phyloP scores from a whole-genome alignment of 2,113 vertebrate species.

The Catharus fuscescens region DNA sequence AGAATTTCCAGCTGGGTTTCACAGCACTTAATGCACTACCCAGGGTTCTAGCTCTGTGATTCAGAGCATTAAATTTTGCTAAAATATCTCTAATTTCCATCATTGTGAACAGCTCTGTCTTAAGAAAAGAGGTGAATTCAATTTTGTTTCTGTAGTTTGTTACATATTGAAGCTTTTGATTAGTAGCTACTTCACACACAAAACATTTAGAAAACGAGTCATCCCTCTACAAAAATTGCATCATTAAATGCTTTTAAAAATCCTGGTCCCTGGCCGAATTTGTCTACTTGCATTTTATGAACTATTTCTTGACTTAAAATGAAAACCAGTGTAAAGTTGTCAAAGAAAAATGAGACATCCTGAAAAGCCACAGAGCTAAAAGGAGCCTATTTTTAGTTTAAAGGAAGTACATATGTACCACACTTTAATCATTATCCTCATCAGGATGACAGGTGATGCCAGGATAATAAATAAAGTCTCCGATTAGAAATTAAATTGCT shows the following conservation, averaged over 20 bases:
- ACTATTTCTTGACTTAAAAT: neutral
- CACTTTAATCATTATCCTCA: slow-evolving; percentile 2
- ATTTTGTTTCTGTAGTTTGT: neutral
- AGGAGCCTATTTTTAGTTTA: neutral
- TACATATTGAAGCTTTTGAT: neutral
- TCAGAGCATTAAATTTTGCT: neutral
- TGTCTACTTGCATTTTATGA: neutral
- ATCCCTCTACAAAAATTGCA: neutral
- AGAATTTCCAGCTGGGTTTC: neutral
- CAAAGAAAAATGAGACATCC: neutral
- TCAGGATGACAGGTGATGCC: slow-evolving; percentile 1
- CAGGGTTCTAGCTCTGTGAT: neutral
- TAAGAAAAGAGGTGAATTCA: neutral
- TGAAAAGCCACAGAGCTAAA: neutral
- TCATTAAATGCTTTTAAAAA: neutral
- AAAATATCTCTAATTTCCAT: neutral
- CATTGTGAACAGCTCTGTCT: neutral
- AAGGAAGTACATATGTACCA: neutral
- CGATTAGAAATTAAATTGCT: slow-evolving; percentile 15
- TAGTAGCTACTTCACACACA: neutral
- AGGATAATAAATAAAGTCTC: slow-evolving; percentile 10
- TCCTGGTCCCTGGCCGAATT: neutral
- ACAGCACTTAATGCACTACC: neutral
- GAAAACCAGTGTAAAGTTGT: neutral
- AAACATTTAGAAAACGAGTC: neutral